Conservation (phyloP, 1,140 invertebrate genomes). For the Uloborus diversus region DNA sequence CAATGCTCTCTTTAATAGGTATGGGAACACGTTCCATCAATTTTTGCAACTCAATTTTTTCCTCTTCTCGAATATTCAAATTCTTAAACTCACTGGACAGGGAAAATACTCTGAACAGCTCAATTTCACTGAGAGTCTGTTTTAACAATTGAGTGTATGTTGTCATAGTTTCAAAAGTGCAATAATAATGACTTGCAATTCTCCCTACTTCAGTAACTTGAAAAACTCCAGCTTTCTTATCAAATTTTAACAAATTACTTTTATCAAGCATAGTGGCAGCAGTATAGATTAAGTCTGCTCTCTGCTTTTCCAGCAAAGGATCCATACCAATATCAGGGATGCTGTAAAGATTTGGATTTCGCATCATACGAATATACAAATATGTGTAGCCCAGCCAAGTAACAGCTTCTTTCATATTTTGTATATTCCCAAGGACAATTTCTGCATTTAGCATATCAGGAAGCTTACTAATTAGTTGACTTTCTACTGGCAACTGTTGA, state of each 20-base stretch:
- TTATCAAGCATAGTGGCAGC: conserved; percentile 91
- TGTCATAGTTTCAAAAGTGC: conserved; percentile 95
- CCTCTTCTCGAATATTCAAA: conserved; percentile 95
- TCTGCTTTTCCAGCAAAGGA: conserved; percentile 82
- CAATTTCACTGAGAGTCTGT: conserved; percentile 96
- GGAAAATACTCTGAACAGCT: conserved; percentile 98
- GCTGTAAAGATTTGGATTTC: conserved; percentile 88
- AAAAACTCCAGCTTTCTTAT: conserved; percentile 93
- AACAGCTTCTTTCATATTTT: conserved; percentile 93
- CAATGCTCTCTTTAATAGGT: conserved; percentile 98
- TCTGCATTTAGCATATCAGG: conserved; percentile 98
- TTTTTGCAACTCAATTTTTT: conserved; percentile 97
- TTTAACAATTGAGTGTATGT: conserved; percentile 97
- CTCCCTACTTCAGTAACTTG: conserved; percentile 92
- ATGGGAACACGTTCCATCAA: conserved; percentile 98
- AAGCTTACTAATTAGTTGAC: conserved; percentile 74
- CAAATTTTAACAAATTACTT: conserved; percentile 94
- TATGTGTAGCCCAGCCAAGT: conserved; percentile 98
- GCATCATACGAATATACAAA: conserved; percentile 89
- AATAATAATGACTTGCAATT: conserved; percentile 98
- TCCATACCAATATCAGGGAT: conserved; percentile 88
- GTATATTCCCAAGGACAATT: conserved; percentile 94
- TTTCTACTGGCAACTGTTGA: conserved; percentile 82
- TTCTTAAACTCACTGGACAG: conserved; percentile 94
- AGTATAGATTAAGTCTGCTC: conserved; percentile 96